These are phyloP conservation scores for Tiliacea citrago DNA, from an alignment of 2,888 invertebrate genomes.

Conservation along the genomic window DNA sequence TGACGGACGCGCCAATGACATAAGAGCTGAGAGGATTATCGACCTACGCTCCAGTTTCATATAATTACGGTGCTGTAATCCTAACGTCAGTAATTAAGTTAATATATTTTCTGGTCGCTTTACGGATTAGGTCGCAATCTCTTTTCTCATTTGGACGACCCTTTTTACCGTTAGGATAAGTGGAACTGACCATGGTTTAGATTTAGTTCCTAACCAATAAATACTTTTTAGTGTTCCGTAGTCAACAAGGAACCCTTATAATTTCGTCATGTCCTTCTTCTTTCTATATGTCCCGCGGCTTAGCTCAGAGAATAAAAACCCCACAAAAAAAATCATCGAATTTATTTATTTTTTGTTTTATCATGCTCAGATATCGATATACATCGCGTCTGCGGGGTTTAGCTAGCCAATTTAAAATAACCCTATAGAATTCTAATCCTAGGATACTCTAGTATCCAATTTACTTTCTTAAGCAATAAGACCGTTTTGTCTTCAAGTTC, in stretches of 20 bases:
- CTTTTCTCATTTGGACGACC: constrained; percentile 33
- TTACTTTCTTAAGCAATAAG: background rate
- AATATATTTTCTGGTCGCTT: constrained; percentile 41
- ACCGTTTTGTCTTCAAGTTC: background rate
- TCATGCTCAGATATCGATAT: no score
- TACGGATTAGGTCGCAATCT: constrained; percentile 28
- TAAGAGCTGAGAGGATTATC: constrained; percentile 51
- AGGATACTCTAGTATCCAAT: background rate
- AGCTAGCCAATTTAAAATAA: no score
- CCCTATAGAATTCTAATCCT: no score
- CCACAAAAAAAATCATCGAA: no score
- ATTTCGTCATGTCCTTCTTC: no score
- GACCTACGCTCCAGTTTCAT: constrained; percentile 40
- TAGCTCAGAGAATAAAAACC: no score
- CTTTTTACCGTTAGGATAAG: constrained; percentile 18
- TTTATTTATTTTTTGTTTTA: no score
- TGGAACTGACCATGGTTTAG: constrained; percentile 22
- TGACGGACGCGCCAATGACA: constrained; percentile 42
- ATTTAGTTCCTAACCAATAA: background rate
- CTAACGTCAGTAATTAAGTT: constrained; percentile 25
- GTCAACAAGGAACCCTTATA: no score
- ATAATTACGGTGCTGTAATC: constrained; percentile 51
- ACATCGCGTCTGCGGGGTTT: no score
- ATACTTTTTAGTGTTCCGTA: no score
- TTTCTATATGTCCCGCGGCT: no score